Base-by-base conservation (phyloP, 1,140 invertebrate species). In the Archivesica marissinica region DNA sequence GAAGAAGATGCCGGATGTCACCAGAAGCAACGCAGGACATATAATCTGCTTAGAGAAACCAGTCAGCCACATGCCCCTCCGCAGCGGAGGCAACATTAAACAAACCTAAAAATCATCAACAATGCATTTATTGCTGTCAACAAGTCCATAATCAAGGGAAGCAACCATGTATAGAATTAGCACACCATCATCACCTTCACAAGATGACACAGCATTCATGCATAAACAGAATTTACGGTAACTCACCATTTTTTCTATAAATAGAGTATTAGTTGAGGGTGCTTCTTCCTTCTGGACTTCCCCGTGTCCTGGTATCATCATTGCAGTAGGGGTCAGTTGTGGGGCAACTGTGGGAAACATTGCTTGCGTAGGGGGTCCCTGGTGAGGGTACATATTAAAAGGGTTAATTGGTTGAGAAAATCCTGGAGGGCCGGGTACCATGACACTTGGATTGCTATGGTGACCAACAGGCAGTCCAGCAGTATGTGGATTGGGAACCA, bases 161-260 rank as follows among this genome's bases (percentile, higher is more conserved):
- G n/a, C n/a, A n/a, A n/a, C n/a, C n/a, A n/a, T n/a, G n/a, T n/a
- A n/a, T n/a, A n/a, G n/a, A n/a, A n/a, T n/a, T n/a, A n/a, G n/a
- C n/a, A n/a, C n/a, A n/a, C n/a, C n/a, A n/a, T n/a, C n/a, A n/a
- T n/a, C n/a, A n/a, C n/a, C n/a, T n/a, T n/a, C n/a, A n/a, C n/a
- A n/a, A n/a, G n/a, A n/a, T n/a, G n/a, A n/a, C n/a, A n/a, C n/a
- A n/a, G n/a, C n/a, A n/a, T n/a, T n/a, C n/a, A n/a, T n/a, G n/a
- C n/a, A n/a, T n/a, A n/a, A n/a, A n/a, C n/a, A n/a, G n/a, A 38
- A 70, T 38, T 20, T 28, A 11, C 23, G 11, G 50, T 7, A 74
- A 54, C 68, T 83, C 23, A 83, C 80, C 80, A 83, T 83, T 83
- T 83, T 83, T 20, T 83, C 80, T 50, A 83, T 9, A 59, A 83